A percentile compares a stretch with the other conserved stretches of the same genome.
Conservation (phyloP, 2,113 vertebrate genomes). For the Aplodontia rufa region DNA sequence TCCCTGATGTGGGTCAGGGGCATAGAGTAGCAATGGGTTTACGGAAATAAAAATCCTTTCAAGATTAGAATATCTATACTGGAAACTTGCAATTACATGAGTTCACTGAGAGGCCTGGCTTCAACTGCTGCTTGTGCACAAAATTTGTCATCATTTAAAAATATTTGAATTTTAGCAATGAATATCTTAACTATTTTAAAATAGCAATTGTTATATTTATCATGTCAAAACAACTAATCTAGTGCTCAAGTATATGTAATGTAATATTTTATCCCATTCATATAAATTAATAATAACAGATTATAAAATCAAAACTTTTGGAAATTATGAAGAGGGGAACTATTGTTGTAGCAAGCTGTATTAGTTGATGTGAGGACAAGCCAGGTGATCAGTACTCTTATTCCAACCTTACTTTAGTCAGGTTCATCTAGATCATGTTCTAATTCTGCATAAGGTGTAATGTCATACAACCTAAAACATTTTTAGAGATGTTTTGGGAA, state of each 20-base stretch:
- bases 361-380: not conserved
- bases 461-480: too few species aligned
- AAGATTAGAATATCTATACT: not conserved
- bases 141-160: not conserved
- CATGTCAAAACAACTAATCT: not conserved
- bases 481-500: too few species aligned
- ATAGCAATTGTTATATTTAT: not conserved
- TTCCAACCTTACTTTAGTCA: not conserved
- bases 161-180: conserved; percentile 3
- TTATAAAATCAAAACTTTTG: not conserved
- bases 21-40: not conserved
- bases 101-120: not conserved
- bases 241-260: not conserved
- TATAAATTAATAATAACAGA: conserved; percentile 20
- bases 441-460: too few species aligned
- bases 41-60: not conserved
- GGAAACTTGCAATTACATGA: not conserved
- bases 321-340: not conserved
- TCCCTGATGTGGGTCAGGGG: not conserved
- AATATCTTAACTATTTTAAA: not conserved
- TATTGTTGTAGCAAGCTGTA: not conserved
- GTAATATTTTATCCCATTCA: not conserved
- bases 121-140: not conserved
- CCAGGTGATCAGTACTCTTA: not conserved
- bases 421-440: too few species aligned